Conservation (phyloP, 2,888 invertebrate genomes). For the Drosophila setosimentum region DNA sequence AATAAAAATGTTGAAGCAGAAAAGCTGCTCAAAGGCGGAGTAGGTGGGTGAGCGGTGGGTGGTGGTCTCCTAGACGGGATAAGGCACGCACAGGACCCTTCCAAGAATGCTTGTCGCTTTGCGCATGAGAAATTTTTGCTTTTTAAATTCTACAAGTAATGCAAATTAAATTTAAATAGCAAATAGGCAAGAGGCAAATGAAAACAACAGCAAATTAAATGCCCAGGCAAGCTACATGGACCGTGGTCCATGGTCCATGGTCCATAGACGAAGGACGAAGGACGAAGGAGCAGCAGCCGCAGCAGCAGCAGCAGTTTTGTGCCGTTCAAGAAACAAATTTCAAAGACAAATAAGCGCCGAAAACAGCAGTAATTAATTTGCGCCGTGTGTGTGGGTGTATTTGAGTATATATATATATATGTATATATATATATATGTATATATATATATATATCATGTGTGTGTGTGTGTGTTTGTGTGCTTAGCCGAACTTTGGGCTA, state of each 20-base stretch:
- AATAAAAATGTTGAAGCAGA: constrained; percentile 78
- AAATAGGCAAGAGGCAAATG: constrained; percentile 75
- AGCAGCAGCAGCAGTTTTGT: constrained; percentile 31
- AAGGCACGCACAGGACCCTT: constrained; percentile 38
- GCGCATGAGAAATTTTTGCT: constrained; percentile 74
- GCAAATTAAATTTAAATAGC: constrained; percentile 82
- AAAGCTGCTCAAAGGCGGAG: constrained; percentile 68
- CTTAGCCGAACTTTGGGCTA: constrained; percentile 46
- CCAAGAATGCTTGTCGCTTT: constrained; percentile 52
- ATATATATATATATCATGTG: not conserved
- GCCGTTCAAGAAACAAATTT: constrained; percentile 77
- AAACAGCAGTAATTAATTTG: constrained; percentile 81
- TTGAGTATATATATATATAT: constrained; percentile 2
- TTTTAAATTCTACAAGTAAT: constrained; percentile 81
- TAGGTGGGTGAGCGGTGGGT: not conserved
- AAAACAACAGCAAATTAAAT: constrained; percentile 65
- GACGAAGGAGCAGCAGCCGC: not conserved
- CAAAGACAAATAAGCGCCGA: constrained; percentile 82
- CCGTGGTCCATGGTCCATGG: constrained; percentile 21
- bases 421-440: too few relatives aligned
- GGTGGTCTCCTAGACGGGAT: not conserved
- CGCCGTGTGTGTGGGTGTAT: constrained; percentile 55
- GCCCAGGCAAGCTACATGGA: constrained; percentile 35
- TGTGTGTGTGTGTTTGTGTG: constrained; percentile 35
- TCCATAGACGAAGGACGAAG: constrained; percentile 12